Base-by-base conservation (phyloP, 1,140 invertebrate species). In the Plectus sambesii region DNA sequence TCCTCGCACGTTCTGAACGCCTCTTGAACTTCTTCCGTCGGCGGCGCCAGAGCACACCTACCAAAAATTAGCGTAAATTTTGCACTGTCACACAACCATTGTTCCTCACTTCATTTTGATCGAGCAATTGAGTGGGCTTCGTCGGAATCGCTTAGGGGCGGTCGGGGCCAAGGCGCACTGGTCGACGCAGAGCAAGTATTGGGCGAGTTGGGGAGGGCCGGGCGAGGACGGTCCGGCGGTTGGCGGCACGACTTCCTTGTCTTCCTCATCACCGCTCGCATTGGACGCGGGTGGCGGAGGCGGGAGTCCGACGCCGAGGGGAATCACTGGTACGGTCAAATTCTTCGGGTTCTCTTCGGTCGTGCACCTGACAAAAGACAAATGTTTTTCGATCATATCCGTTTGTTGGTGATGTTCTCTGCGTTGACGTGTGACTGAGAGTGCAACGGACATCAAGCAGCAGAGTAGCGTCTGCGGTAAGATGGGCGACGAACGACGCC, bases 1-100 rank as follows among this genome's bases (percentile, higher is more conserved):
- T 65, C 51, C 36, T 66, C 63, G 37, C 63, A 66, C 17, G 59
- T 45, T n/a, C 45, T 53, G 30, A 68, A 66, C 6, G 63, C 66
- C 22, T 33, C 30, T 43, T 66, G 62, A n/a, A 47, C 48, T 6
- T 47, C 35, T 20, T 63, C 53, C 39, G 59, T 51, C 12, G 63
- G 63, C 26, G 63, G 66, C 22, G 59, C 59, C 25, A 66, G 58
- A 17, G 63, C 66, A 41, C 63, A 65, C 45, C 62, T 63, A 45
- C 43, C 42, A 47, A 47, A 48, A 47, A 9, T 19, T 15, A 47
- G 42, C 3, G 41, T 19, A 12, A 9, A 20, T 15, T 47, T 15
- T 44, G 20, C 17, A n/a, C 9, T 19, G 8, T 47, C 37, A 5
- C n/a, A 5, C 12, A 15, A 45, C 15, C 17, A 20, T 47, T 45